phyloP scores from a whole-genome alignment of 2,113 vertebrate genomes.

The Coregonus clupeaformis region DNA sequence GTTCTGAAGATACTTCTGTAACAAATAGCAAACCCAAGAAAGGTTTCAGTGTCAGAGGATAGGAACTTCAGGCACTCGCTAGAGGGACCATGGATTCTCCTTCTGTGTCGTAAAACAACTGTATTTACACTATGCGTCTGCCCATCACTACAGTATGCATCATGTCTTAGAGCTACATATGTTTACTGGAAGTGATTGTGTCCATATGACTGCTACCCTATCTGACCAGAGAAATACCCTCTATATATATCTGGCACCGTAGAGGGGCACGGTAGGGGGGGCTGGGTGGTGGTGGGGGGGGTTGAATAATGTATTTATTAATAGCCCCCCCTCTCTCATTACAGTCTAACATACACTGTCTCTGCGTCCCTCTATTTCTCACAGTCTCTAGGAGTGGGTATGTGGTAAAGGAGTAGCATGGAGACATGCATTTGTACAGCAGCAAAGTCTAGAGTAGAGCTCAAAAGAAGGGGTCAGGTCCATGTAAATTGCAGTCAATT shows the following conservation, averaged over 20 bases:
- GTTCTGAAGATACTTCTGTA: conserved; percentile 36
- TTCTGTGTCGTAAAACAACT: conserved; percentile 20
- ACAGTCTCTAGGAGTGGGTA: conserved; percentile 41
- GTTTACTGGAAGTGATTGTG: conserved; percentile 37
- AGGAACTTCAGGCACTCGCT: conserved; percentile 23
- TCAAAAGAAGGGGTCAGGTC: too few relatives aligned
- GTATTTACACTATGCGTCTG: conserved; percentile 39
- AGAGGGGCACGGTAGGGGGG: conserved; percentile 29
- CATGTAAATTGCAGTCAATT: background rate
- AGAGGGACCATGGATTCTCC: conserved; percentile 15
- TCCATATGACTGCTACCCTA: conserved; percentile 50
- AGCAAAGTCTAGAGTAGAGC: background rate
- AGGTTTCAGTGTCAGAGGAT: conserved; percentile 30
- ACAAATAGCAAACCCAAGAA: conserved; percentile 31
- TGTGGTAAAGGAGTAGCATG: background rate
- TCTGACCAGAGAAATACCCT: conserved; percentile 49
- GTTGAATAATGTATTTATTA: conserved; percentile 70
- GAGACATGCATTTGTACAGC: conserved; percentile 9
- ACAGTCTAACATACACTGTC: conserved; percentile 41
- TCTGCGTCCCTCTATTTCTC: conserved; percentile 26
- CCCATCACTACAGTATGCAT: too few relatives aligned
- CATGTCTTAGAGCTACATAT: conserved; percentile 22
- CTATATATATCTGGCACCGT: conserved; percentile 48
- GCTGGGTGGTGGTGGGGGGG: conserved; percentile 3
- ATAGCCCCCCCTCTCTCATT: conserved; percentile 70